Evolutionary conservation across 2,888 invertebrate species (phyloP).

Genomic region (Melinaea menophilus): DNA sequence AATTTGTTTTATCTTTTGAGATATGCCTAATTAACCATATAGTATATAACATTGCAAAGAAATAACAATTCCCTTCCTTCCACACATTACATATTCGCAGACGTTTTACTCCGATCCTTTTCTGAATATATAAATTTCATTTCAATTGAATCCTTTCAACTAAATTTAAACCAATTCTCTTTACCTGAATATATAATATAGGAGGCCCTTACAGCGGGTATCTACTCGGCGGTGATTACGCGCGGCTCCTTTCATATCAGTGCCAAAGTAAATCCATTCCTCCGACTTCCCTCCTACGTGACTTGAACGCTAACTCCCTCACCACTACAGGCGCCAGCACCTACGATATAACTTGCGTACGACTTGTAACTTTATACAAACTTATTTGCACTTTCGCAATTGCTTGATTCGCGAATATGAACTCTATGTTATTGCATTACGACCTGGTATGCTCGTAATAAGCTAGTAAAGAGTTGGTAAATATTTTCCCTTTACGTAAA

Average conservation of each 20-base stretch:
- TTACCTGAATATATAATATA: slow-evolving; percentile 11
- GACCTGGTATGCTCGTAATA: slow-evolving; percentile 10
- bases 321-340: slow-evolving; percentile 24
- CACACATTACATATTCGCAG: too few species aligned
- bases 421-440: slow-evolving; percentile 18
- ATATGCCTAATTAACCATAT: too few species aligned
- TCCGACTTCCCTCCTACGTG: slow-evolving; percentile 51
- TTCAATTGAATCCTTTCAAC: background rate
- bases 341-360: slow-evolving; percentile 31
- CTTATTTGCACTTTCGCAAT: slow-evolving; percentile 19
- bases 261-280: slow-evolving; percentile 47
- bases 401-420: slow-evolving; percentile 13
- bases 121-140: background rate
- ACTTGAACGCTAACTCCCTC: slow-evolving; percentile 44
- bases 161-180: background rate
- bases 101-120: background rate
- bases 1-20: background rate
- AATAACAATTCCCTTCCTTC: too few species aligned
- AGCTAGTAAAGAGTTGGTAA: slow-evolving; percentile 30
- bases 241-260: slow-evolving; percentile 31
- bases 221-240: slow-evolving; percentile 25
- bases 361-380: slow-evolving; percentile 26
- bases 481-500: slow-evolving; percentile 41
- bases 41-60: too few species aligned
- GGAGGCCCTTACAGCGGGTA: slow-evolving; percentile 18